Conservation (phyloP, 2,113 vertebrate genomes). For the Scatophagus argus region DNA sequence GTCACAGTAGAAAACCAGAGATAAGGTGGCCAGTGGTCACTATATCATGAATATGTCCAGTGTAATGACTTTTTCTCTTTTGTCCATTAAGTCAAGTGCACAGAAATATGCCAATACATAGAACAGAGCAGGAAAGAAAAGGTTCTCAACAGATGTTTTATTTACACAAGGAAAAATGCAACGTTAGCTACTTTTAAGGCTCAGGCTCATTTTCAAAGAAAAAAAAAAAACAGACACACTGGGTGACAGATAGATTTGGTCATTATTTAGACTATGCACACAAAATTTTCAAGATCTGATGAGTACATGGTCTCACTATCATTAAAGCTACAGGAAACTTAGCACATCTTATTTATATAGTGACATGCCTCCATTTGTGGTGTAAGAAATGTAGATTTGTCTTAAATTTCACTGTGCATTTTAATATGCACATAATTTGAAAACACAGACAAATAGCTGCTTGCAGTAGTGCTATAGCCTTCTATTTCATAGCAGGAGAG, state of each 20-base stretch:
- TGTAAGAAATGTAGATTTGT: not conserved
- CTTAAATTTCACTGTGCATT: not conserved
- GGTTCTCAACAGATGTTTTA: constrained; percentile 11
- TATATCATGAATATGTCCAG: not conserved
- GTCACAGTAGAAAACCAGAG: not conserved
- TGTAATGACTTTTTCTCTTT: not conserved
- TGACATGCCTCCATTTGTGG: not conserved
- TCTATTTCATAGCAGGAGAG: constrained; percentile 31
- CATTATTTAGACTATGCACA: not conserved
- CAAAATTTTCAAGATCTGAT: not conserved
- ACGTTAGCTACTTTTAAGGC: not conserved
- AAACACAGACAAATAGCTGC: not conserved
- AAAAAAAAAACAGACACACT: not conserved
- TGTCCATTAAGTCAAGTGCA: not conserved
- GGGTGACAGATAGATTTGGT: not conserved
- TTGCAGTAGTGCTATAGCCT: not conserved
- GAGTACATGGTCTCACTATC: not conserved
- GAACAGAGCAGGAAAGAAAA: not conserved
- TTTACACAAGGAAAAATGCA: constrained; percentile 20
- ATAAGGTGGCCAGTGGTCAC: not conserved
- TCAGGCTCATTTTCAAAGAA: constrained; percentile 32
- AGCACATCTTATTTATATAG: not conserved
- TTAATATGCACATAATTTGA: not conserved
- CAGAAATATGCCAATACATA: not conserved
- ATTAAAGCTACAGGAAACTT: not conserved